These are phyloP conservation scores for Macrosiphum euphorbiae DNA, from an alignment of 2,888 invertebrate species.

Conservation along the genomic window DNA sequence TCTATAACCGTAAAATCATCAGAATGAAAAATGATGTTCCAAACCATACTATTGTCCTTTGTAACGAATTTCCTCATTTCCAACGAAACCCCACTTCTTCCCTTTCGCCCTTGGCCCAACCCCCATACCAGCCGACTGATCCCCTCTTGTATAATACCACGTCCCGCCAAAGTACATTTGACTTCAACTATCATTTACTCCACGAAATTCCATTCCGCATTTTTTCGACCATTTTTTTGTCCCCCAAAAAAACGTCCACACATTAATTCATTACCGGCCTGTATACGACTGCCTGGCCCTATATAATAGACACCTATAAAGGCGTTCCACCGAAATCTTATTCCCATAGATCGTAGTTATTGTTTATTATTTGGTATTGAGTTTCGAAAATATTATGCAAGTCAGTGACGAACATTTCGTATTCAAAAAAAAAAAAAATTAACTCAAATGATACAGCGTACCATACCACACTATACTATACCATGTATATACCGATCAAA, in stretches of 20 bases:
- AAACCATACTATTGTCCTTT: constrained; percentile 46
- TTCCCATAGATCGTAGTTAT: not conserved
- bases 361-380: not conserved
- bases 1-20: constrained; percentile 60
- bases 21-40: constrained; percentile 57
- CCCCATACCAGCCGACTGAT: not conserved
- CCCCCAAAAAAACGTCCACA: not conserved
- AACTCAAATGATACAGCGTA: too few species aligned
- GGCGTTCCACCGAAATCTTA: not conserved
- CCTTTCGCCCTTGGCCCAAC: not conserved
- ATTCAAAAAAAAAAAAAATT: not conserved
- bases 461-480: too few species aligned
- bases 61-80: constrained; percentile 60
- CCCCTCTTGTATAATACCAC: not conserved
- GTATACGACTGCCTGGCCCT: not conserved
- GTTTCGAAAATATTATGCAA: not conserved
- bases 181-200: constrained; percentile 37
- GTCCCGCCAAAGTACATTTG: constrained; percentile 25
- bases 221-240: not conserved
- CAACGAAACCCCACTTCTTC: not conserved
- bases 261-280: constrained; percentile 23
- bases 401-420: not conserved
- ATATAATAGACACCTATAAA: not conserved
- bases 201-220: not conserved
- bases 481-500: not conserved